A percentile compares a stretch with the other conserved stretches of the same genome.
Conservation (phyloP, 2,888 invertebrate species). For the Dicyrtomina minuta region DNA sequence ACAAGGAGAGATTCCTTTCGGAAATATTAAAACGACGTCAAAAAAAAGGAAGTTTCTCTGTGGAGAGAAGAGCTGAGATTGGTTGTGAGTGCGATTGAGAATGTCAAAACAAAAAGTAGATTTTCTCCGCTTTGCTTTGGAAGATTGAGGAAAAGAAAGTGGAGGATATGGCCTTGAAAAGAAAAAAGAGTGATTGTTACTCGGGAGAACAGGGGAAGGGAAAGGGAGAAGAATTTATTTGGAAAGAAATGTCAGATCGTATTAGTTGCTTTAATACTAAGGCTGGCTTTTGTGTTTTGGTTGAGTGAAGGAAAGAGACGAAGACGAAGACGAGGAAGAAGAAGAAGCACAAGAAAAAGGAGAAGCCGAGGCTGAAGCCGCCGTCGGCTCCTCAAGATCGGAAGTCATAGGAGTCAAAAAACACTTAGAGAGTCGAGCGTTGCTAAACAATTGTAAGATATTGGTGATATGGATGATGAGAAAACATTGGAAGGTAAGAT, state of each 20-base stretch:
- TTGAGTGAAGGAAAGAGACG: constrained; percentile 7
- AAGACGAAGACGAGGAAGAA: background rate
- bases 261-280: background rate
- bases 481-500: too few species aligned
- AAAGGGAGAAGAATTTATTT: background rate
- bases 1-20: too few species aligned
- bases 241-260: background rate
- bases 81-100: too few species aligned
- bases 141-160: too few species aligned
- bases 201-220: background rate
- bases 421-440: background rate
- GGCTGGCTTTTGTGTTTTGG: background rate
- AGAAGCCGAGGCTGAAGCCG: background rate
- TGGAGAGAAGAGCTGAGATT: background rate
- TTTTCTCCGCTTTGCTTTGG: background rate
- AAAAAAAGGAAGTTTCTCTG: too few species aligned
- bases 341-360: constrained; percentile 5
- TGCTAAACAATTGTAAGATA: too few species aligned
- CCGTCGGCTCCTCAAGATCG: too few species aligned
- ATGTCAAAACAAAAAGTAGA: background rate
- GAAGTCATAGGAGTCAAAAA: too few species aligned
- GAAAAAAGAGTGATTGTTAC: background rate
- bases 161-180: too few species aligned
- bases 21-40: too few species aligned
- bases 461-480: constrained; percentile 5